phyloP scores from a whole-genome alignment of 1,140 invertebrate species.

The Diprion similis region DNA sequence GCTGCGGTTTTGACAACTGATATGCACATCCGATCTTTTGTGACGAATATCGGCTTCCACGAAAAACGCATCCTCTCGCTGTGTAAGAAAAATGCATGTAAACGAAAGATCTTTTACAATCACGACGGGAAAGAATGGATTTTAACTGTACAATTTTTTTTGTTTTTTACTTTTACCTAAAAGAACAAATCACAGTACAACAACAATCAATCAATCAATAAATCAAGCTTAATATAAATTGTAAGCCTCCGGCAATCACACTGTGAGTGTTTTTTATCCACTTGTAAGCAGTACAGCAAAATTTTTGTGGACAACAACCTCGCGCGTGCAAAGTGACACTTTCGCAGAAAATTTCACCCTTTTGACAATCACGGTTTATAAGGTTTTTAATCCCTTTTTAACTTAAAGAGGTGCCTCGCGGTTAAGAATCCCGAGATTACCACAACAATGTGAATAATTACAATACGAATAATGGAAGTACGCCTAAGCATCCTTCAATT shows the following conservation, averaged over 20 bases:
- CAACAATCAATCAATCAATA: too few species aligned
- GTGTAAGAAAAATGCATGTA: too few species aligned
- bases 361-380: background rate
- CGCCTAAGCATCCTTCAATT: background rate
- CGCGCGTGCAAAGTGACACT: background rate
- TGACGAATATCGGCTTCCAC: background rate
- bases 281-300: too few species aligned
- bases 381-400: background rate
- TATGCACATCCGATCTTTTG: background rate
- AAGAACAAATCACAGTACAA: too few species aligned
- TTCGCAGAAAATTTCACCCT: background rate
- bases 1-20: background rate
- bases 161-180: too few species aligned
- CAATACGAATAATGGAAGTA: background rate
- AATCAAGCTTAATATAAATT: too few species aligned
- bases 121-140: too few species aligned
- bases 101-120: too few species aligned
- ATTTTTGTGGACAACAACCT: background rate
- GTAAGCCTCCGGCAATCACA: too few species aligned
- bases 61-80: too few species aligned
- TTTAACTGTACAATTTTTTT: too few species aligned
- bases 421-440: background rate
- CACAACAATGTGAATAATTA: slow-evolving; percentile 5
- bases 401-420: background rate
- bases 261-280: too few species aligned